These are phyloP conservation scores for Plebejus melissa DNA, from an alignment of 2,888 invertebrate species.

Conservation along the genomic window DNA sequence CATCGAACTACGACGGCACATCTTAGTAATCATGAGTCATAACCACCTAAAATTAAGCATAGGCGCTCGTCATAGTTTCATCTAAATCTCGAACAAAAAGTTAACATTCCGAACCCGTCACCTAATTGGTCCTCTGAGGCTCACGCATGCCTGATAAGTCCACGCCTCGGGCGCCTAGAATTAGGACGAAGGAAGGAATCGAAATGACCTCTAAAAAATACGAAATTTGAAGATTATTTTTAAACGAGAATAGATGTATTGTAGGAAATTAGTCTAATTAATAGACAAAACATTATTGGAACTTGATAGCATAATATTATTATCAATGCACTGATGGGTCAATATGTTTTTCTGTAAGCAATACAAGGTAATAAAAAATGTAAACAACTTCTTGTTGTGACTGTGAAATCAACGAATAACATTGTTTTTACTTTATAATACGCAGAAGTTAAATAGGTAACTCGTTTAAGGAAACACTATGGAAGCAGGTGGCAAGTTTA, in stretches of 20 bases:
- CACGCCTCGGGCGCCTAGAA: not conserved
- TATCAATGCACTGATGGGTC: not conserved
- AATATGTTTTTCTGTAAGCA: not conserved
- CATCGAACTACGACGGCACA: too few species aligned
- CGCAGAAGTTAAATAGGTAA: not conserved
- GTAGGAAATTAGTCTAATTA: too few species aligned
- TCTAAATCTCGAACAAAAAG: not conserved
- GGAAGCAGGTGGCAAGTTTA: not conserved
- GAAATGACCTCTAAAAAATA: too few species aligned
- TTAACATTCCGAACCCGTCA: not conserved
- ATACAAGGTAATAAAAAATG: not conserved
- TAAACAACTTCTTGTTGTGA: not conserved
- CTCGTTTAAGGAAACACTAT: not conserved
- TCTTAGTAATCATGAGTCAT: too few species aligned
- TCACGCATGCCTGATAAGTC: not conserved
- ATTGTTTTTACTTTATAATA: not conserved
- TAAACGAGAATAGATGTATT: too few species aligned
- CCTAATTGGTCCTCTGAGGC: constrained; percentile 4
- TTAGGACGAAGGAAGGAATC: too few species aligned
- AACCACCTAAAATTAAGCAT: too few species aligned
- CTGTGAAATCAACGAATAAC: not conserved
- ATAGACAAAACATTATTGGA: not conserved
- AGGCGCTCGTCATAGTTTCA: too few species aligned
- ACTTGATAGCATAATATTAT: not conserved
- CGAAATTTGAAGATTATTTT: too few species aligned